Evolutionary conservation across 2,888 invertebrate genomes (phyloP), one percentile per base, ranked within the genome.

Genomic region (Cerastis leucographa): DNA sequence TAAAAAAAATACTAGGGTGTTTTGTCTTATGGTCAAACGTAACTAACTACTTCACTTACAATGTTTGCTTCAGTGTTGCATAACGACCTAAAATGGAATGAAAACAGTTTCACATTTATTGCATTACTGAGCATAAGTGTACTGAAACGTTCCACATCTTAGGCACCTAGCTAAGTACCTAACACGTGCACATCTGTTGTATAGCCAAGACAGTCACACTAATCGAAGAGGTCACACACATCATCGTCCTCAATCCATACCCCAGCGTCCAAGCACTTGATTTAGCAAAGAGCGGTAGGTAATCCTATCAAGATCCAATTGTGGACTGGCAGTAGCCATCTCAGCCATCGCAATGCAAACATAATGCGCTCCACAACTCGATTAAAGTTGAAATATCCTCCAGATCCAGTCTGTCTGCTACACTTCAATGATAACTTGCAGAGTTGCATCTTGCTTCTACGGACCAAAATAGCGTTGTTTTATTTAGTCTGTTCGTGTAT

Each of bases 351-450:
- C 91, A 89, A 91, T 92, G 91, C 91, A 91, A 91, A 89, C 92
- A 89, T 92, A 92, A 94, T 92, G 90, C 89, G 85, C 81, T 78
- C 78, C 84, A 83, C 81, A 91, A 93, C 91, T 94, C 91, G 89
- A 94, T 94, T 93, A 91, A 91, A 93, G 88, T 93, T 91, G 89
- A 90, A 90, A 91, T 90, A 88, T 87, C 79, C 86, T 87, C 75
- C 80, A 80, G 84, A 85, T 87, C 75, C 80, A 80, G 84, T 80
- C 83, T 79, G 82, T 82, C 83, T 81, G 74, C 65, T 68, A 87
- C 79, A 78, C 70, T 88, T 85, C 84, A 86, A 84, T 87, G 78
- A 89, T 87, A 89, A 83, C 83, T 88, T 81, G 68, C 65, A 40
- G 35, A 84, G 82, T 88, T 84, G 68, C 62, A 35, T 25, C 59